Base-by-base conservation (phyloP, 2,797 vertebrate genomes). In the Epinephelus malabaricus region DNA sequence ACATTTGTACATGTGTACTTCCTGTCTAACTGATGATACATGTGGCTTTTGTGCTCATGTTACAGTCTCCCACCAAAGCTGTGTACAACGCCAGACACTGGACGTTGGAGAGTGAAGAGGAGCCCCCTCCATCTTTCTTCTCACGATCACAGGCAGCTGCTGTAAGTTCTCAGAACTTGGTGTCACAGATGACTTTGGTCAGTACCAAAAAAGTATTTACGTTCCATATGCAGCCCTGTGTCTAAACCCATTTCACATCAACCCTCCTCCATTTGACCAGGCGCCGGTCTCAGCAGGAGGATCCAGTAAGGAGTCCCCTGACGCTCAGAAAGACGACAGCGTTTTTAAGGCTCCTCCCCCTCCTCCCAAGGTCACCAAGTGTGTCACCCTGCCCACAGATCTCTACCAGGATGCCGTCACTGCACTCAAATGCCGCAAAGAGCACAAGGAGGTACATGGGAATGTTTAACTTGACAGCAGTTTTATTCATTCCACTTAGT, bases 361-460 rank as follows among this genome's bases (percentile, higher is more conserved):
- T 90, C 98, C 98, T 80, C 97, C 97, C 79, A 98, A 97, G 95
- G 97, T 99, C 95, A 98, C 96, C 79, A 99, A 99, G 95, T 98
- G 96, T 45, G 96, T 98, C 90, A 97, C 96, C 72, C 90, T 99
- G 89, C 97, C 98, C 79, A 97, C 96, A 6, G 97, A 98, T 80
- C 97, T 96, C 74, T 98, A 97, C 95, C 97, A 99, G 95, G 98
- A 99, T 92, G 96, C 97, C 58, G 97, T 99, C 93, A 99, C 98
- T 46, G 93, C 97, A 71, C 97, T 99, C 93, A 99, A 98, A 94
- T 99, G 98, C 94, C 97, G 96, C 89, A 99, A 98, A 94, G 97
- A 99, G 95, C 97, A 99, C 95, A 99, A 99, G 91, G 98, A 99
- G 97, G 98, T 99, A 71, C 14, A 8, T 0, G 0, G 2, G 21